Base-by-base conservation (phyloP, 2,888 invertebrate species). In the Ceriagrion tenellum region DNA sequence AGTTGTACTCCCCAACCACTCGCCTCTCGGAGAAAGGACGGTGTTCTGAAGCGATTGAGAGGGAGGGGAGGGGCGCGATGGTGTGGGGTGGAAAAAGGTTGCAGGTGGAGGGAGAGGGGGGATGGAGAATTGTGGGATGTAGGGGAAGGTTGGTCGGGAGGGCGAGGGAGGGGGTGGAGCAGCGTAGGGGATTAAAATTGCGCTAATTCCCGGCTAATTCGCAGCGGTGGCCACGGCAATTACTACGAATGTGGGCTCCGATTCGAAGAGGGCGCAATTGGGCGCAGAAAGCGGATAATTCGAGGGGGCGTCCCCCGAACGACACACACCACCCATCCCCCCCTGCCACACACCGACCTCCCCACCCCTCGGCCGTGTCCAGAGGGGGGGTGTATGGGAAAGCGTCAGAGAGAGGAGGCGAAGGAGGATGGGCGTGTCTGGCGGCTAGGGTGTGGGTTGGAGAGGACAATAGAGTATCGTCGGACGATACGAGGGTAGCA, bases 151-250 rank as follows among this genome's bases (percentile, higher is more conserved):
- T 26, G 26, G 69, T 20, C 8, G 26, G 69, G 26, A 26, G 26
- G 26, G 47, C 8, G 47, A 8, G 2, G 47, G 8, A 8, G 47
- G 56, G 30, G 55, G 55, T n/a, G 6, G 26, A 55, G 59, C 55
- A n/a, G 26, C 20, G 69, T 95, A 95, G 96, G 95, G 96, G 96
- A 95, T 96, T 96, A 95, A 95, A 96, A 95, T 95, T 96, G 96
- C 95, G 95, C 95, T 96, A 96, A 96, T 95, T 95, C 96, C 95
- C 95, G 81, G 96, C 95, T 96, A 96, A 96, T 96, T 96, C 96
- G 95, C 95, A 95, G 95, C 95, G 95, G 95, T 95, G 88, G 95
- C 95, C 95, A 74, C 95, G 95, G 95, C 95, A 96, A 96, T 95
- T 95, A 95, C 95, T 90, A 47, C 69, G 93, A 93, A 93, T 93